Evolutionary conservation across 2,797 vertebrate genomes (phyloP), one percentile per base, ranked within the genome.

Genomic region (Coccyzus lansbergi): DNA sequence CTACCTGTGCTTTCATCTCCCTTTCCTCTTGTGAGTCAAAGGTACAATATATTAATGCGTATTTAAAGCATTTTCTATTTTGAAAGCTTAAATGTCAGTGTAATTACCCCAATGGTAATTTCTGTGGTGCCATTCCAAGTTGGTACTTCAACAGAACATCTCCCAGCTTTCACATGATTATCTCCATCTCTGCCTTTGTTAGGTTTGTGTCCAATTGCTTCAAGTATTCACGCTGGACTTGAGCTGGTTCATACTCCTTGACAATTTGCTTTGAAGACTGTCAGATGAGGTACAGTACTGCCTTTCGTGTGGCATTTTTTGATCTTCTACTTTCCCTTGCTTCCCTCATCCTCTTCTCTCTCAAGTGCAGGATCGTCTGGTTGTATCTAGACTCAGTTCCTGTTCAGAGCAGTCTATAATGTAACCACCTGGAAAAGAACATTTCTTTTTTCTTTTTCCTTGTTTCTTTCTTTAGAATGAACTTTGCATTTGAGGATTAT

Each of bases 61-160:
- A 77, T 94, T 95, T 90, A 71, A 94, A 90, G n/a, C 28, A 53
- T 79, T 95, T 94, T 84, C 63, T 88, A 8, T 94, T 95, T 88
- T 68, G 67, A 90, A 95, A 95, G 70, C 56, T 68, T 64, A 90
- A 93, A 92, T 79, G 68, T 60, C 77, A 51, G 51, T 49, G 38
- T 62, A 71, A 48, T 90, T 91, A 56, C 74, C 70, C 15, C 29
- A 42, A 0, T 16, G 42, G n/a, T 86, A 74, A 82, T 95, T 95
- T 79, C 85, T 94, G 33, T 76, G 53, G 52, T 80, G 74, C 77
- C 9, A 1, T 90, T 91, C 84, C 72, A 81, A 72, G 65, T 28
- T 46, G 62, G 42, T 56, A 18, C 86, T 88, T 68, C 53, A 80
- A 62, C 55, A 63, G 46, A 78, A 33, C 2, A 0, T 71, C 69